A percentile compares a stretch with the other conserved stretches of the same genome.
phyloP scores from a whole-genome alignment of 2,797 vertebrate genomes.

The Gymnothorax javanicus region DNA sequence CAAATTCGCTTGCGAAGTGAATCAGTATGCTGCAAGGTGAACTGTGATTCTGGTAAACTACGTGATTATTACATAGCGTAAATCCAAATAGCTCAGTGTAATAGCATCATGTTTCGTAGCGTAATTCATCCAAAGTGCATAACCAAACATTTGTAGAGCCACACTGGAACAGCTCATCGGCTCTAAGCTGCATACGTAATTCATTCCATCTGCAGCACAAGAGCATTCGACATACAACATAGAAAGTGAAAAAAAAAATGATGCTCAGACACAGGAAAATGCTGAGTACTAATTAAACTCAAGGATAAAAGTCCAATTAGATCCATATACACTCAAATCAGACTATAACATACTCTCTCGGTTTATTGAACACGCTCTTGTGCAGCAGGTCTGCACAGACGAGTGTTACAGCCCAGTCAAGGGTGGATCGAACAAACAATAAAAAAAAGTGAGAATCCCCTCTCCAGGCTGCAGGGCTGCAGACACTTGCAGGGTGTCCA shows the following conservation, averaged over 20 bases:
- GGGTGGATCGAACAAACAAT: too few relatives aligned
- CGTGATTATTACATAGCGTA: conserved; percentile 23
- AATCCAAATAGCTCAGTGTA: not conserved
- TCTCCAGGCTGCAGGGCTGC: too few relatives aligned
- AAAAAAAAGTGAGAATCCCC: too few relatives aligned
- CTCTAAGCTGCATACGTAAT: not conserved
- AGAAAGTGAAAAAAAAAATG: not conserved
- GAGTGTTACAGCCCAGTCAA: not conserved
- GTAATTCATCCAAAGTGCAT: not conserved
- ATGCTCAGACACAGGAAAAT: not conserved
- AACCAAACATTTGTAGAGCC: not conserved
- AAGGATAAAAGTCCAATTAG: not conserved
- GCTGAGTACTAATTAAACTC: conserved; percentile 1
- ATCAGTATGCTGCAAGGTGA: conserved; percentile 43
- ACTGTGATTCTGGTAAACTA: conserved; percentile 33
- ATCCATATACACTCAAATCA: not conserved
- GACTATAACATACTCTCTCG: not conserved
- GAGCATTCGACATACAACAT: not conserved
- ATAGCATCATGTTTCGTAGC: not conserved
- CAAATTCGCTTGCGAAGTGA: conserved; percentile 49
- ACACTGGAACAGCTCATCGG: not conserved
- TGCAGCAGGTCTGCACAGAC: not conserved
- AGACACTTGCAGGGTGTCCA: too few relatives aligned
- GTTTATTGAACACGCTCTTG: not conserved
- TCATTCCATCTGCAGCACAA: not conserved